phyloP scores from a whole-genome alignment of 2,888 invertebrate genomes.

The Mythimna impura region DNA sequence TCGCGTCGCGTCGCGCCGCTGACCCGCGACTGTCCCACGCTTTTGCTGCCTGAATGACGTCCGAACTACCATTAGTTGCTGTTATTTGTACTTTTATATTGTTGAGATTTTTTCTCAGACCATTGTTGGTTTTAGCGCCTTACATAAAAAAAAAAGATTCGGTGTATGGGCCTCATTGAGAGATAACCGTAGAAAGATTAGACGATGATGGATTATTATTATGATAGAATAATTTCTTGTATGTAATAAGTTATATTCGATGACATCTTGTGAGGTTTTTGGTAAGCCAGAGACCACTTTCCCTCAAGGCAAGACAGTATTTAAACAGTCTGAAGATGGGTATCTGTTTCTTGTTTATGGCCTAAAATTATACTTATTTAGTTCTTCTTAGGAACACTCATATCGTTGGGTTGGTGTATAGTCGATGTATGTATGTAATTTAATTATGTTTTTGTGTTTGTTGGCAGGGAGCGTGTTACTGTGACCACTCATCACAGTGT shows the following conservation, averaged over 20 bases:
- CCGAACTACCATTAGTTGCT: conserved; percentile 64
- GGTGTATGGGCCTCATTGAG: conserved; percentile 16
- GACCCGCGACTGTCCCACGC: conserved; percentile 80
- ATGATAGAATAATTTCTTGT: conserved; percentile 28
- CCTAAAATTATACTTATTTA: neutral
- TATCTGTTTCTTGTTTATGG: neutral
- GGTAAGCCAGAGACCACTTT: conserved; percentile 12
- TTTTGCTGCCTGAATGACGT: conserved; percentile 68
- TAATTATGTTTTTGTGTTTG: conserved; percentile 33
- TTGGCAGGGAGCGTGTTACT: conserved; percentile 85
- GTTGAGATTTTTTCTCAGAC: conserved; percentile 67
- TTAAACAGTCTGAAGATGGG: neutral
- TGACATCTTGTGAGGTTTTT: conserved; percentile 23
- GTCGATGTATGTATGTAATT: neutral
- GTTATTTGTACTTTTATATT: conserved; percentile 67
- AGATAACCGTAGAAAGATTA: conserved; percentile 14
- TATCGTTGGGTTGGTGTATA: neutral
- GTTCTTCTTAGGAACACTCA: neutral
- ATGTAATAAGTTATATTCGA: conserved; percentile 16
- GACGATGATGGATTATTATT: conserved; percentile 11
- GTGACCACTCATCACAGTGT: conserved; percentile 80
- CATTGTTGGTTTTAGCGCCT: conserved; percentile 65
- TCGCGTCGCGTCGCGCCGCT: conserved; percentile 50
- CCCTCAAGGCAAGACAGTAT: neutral
- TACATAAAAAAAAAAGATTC: conserved; percentile 46